phyloP scores from a whole-genome alignment of 2,888 invertebrate genomes.

The Leucozona laternaria region DNA sequence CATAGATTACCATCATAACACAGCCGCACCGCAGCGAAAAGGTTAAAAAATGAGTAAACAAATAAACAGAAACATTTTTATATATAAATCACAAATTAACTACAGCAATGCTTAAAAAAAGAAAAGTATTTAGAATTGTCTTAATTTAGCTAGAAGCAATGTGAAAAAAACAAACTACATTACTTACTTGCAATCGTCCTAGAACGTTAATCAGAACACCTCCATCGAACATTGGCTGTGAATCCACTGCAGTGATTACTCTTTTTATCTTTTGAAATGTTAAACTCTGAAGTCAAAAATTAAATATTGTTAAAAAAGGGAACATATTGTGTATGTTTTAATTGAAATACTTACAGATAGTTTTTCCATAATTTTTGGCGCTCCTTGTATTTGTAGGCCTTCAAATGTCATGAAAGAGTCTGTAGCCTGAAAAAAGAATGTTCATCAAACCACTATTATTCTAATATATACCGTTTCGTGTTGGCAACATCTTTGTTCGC shows the following conservation, averaged over 20 bases:
- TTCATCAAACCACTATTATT: too few relatives aligned
- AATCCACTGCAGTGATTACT: conserved; percentile 96
- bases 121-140: conserved; percentile 10
- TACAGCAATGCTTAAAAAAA: conserved; percentile 42
- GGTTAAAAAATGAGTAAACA: conserved; percentile 44
- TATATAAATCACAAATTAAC: conserved; percentile 40
- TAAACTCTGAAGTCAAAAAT: conserved; percentile 88
- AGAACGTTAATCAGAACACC: conserved; percentile 98
- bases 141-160: not conserved
- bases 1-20: conserved; percentile 45
- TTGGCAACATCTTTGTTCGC: too few relatives aligned
- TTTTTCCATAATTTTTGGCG: conserved; percentile 97
- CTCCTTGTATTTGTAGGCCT: conserved; percentile 96
- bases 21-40: conserved; percentile 39
- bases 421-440: conserved; percentile 87
- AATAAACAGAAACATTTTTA: conserved; percentile 51
- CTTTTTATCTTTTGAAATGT: conserved; percentile 97
- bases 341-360: conserved; percentile 88
- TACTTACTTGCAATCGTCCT: conserved; percentile 95
- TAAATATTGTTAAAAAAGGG: not conserved
- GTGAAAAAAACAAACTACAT: not conserved
- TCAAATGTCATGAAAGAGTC: conserved; percentile 98
- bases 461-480: too few relatives aligned
- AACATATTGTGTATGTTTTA: not conserved
- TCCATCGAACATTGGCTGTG: conserved; percentile 99